phyloP scores from a whole-genome alignment of 2,888 invertebrate species.

The Sipha maydis region DNA sequence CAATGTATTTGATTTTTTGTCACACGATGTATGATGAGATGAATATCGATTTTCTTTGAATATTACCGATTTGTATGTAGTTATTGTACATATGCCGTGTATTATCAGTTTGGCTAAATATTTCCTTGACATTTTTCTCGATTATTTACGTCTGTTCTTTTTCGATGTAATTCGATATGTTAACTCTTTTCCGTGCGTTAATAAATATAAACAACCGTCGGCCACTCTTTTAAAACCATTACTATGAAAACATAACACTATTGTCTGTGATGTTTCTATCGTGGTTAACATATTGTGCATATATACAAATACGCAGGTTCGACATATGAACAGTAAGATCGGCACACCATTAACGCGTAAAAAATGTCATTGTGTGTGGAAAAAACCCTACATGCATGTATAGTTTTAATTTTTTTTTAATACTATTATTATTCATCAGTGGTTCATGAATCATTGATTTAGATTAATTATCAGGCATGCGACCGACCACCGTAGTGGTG shows the following conservation, averaged over 20 bases:
- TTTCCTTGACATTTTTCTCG: slow-evolving; percentile 25
- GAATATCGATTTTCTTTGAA: not conserved
- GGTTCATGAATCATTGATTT: slow-evolving; percentile 4
- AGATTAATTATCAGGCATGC: slow-evolving; percentile 21
- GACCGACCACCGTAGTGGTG: slow-evolving; percentile 1
- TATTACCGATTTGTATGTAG: not conserved
- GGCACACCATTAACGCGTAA: not conserved
- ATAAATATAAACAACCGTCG: not conserved
- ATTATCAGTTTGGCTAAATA: slow-evolving; percentile 28
- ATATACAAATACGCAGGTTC: not conserved
- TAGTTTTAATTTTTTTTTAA: not conserved
- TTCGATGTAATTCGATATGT: slow-evolving; percentile 26
- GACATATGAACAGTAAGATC: not conserved
- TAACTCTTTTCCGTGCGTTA: not conserved
- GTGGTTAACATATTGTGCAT: not conserved
- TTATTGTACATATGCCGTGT: not conserved
- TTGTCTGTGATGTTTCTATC: not conserved
- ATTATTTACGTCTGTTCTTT: not conserved
- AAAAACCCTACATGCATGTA: not conserved
- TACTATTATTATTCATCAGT: not conserved
- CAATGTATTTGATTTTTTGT: not conserved
- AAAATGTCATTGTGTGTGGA: not conserved
- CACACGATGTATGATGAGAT: not conserved
- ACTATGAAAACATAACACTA: not conserved
- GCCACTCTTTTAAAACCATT: not conserved